A percentile compares a stretch with the other conserved stretches of the same genome.
phyloP scores from a whole-genome alignment of 2,113 vertebrate species.

The Parus major region DNA sequence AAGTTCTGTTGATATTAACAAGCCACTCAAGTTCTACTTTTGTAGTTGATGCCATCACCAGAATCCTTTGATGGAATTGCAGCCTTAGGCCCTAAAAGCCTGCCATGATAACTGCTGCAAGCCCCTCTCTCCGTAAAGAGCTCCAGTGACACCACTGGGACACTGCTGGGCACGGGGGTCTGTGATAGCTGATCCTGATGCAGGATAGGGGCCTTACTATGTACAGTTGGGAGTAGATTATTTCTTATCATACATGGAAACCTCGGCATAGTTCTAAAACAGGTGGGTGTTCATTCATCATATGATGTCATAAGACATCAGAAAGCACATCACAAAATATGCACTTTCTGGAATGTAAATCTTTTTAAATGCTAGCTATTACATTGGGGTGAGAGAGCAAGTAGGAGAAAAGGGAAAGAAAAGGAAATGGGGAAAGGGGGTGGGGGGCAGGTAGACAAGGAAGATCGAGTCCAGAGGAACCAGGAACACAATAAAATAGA shows the following conservation, averaged over 20 bases:
- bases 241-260: conserved; percentile 65
- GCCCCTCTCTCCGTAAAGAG: not conserved
- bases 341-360: conserved; percentile 69
- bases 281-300: conserved; percentile 17
- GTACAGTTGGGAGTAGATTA: conserved; percentile 57
- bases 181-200: conserved; percentile 8
- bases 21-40: conserved; percentile 44
- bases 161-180: not conserved
- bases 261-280: conserved; percentile 1
- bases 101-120: conserved; percentile 25
- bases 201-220: conserved; percentile 38
- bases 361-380: conserved; percentile 59
- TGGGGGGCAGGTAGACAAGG: not conserved
- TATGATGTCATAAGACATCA: conserved; percentile 46
- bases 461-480: not conserved
- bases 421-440: not conserved
- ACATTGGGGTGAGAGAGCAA: not conserved
- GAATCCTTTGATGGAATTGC: conserved; percentile 66
- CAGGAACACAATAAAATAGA: conserved; percentile 16
- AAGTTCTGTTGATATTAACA: conserved; percentile 70
- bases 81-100: conserved; percentile 56
- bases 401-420: not conserved
- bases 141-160: not conserved
- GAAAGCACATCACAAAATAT: conserved; percentile 44
- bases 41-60: conserved; percentile 52